Conservation (phyloP, 2,113 vertebrate genomes). For the Pogona vitticeps region DNA sequence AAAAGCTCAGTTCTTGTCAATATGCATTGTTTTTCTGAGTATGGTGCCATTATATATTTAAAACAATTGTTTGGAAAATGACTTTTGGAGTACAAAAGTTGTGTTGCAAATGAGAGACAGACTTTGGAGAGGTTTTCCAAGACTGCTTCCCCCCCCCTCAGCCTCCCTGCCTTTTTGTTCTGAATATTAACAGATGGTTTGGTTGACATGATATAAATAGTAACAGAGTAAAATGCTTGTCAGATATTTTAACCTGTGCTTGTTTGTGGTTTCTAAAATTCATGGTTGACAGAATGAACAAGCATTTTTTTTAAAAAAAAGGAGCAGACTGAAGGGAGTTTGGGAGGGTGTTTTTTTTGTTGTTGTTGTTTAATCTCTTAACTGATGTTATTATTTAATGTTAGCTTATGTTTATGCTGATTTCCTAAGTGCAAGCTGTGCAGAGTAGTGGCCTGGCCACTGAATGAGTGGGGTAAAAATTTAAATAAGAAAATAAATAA, state of each 20-base stretch:
- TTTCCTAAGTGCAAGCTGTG: too few species aligned
- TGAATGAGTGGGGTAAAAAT: too few species aligned
- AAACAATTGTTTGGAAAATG: not conserved
- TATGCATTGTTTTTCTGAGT: not conserved
- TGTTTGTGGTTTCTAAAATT: not conserved
- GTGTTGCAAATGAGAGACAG: not conserved
- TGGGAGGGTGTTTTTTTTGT: too few species aligned
- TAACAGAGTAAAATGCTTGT: not conserved
- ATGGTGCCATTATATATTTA: not conserved
- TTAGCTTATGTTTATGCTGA: too few species aligned
- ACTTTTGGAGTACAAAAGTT: not conserved
- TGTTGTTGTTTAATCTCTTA: too few species aligned
- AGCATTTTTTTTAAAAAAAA: too few species aligned
- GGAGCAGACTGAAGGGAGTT: too few species aligned
- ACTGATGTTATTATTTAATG: too few species aligned
- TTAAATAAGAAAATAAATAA: too few species aligned
- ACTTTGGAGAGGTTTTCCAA: not conserved
- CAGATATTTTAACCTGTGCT: not conserved
- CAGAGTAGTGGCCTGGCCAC: too few species aligned
- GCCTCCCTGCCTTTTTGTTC: not conserved
- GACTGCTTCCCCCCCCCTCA: not conserved
- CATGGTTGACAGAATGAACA: not conserved
- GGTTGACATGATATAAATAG: not conserved
- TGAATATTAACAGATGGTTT: not conserved
- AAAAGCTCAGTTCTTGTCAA: not conserved